These are phyloP conservation scores for Papilio machaon DNA, from an alignment of 1,140 invertebrate species.

Conservation along the genomic window DNA sequence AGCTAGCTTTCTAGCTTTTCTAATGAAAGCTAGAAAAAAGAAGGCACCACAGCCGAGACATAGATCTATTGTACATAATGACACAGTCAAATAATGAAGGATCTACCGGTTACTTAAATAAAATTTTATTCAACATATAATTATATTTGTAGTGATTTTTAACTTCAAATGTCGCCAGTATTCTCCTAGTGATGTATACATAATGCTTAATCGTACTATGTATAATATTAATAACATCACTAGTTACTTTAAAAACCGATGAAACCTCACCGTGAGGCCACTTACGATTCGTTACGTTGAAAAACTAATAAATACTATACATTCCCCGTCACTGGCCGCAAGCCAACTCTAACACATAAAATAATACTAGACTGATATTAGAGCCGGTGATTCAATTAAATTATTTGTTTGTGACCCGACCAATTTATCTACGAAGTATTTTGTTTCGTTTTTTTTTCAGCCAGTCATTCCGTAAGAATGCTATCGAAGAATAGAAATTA, in stretches of 20 bases:
- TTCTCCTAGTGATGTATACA: neutral
- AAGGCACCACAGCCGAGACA: too few relatives aligned
- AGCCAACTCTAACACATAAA: conserved; percentile 26
- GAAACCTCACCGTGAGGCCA: conserved; percentile 30
- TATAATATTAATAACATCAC: conserved; percentile 12
- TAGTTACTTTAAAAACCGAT: conserved; percentile 6
- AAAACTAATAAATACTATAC: conserved; percentile 36
- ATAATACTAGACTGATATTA: conserved; percentile 36
- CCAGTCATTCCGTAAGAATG: neutral
- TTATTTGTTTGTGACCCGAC: conserved; percentile 40
- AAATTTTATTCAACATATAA: too few relatives aligned
- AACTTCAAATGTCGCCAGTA: neutral
- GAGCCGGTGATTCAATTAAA: conserved; percentile 44
- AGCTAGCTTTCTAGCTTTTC: too few relatives aligned
- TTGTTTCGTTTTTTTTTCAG: neutral
- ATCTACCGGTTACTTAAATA: too few relatives aligned
- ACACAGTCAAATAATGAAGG: too few relatives aligned
- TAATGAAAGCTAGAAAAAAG: too few relatives aligned
- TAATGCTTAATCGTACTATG: neutral
- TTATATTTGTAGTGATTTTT: too few relatives aligned
- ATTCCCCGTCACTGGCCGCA: conserved; percentile 22
- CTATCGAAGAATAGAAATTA: neutral
- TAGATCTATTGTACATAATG: too few relatives aligned
- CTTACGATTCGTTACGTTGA: conserved; percentile 17
- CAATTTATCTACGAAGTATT: neutral